These are phyloP conservation scores for Anthophora plumipes DNA, from an alignment of 2,888 invertebrate species.

Conservation along the genomic window DNA sequence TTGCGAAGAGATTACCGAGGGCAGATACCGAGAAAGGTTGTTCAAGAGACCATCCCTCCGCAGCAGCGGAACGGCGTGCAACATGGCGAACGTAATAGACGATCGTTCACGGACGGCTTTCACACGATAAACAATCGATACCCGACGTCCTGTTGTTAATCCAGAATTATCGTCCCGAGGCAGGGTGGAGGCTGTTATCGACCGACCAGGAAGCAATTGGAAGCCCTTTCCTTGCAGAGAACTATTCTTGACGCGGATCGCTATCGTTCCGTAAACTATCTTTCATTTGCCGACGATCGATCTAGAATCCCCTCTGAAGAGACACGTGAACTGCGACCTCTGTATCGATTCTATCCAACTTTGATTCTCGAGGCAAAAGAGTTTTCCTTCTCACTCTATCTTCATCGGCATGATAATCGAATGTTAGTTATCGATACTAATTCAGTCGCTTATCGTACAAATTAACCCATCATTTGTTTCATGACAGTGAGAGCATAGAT, in stretches of 20 bases:
- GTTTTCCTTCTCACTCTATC: no score
- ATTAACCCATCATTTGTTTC: no score
- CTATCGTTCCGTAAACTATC: constrained; percentile 50
- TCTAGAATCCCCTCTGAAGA: neutral
- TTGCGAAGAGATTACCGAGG: constrained; percentile 63
- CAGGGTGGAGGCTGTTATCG: constrained; percentile 61
- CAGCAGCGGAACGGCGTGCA: constrained; percentile 47
- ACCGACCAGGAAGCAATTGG: constrained; percentile 72
- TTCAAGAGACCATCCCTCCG: constrained; percentile 53
- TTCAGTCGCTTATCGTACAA: no score
- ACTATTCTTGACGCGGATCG: constrained; percentile 56
- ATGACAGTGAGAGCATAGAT: no score
- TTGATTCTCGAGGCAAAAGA: no score
- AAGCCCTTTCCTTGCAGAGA: constrained; percentile 49
- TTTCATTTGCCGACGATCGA: constrained; percentile 27
- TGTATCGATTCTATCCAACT: no score
- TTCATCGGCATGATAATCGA: no score
- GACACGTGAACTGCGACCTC: neutral
- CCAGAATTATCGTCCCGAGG: constrained; percentile 68
- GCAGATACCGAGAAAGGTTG: constrained; percentile 62
- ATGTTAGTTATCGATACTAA: no score
- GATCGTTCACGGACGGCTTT: constrained; percentile 71
- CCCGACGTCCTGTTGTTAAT: constrained; percentile 71
- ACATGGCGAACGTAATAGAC: constrained; percentile 66
- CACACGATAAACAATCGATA: constrained; percentile 75